These are phyloP conservation scores for Stegostoma tigrinum DNA, from an alignment of 2,113 vertebrate genomes.

Conservation along the genomic window DNA sequence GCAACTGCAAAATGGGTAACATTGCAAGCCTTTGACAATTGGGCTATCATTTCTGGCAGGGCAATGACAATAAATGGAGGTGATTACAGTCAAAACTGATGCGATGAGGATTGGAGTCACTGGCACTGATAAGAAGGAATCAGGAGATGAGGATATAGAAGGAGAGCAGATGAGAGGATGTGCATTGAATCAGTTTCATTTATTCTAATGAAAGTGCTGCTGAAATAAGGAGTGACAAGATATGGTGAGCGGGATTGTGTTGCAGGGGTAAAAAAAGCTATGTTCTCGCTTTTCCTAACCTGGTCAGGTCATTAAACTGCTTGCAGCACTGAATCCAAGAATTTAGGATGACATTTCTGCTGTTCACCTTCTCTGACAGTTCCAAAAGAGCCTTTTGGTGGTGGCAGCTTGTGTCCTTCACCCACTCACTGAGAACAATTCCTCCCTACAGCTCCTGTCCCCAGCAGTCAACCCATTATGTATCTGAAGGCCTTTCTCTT, in stretches of 20 bases:
- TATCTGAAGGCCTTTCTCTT: background rate
- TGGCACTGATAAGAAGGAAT: too few species aligned
- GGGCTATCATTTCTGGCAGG: background rate
- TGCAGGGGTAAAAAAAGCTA: too few species aligned
- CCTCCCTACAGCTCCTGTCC: too few species aligned
- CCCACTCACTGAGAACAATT: background rate
- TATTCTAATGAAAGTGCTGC: too few species aligned
- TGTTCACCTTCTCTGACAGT: background rate
- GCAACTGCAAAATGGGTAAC: background rate
- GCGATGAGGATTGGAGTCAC: background rate
- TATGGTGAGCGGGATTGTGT: too few species aligned
- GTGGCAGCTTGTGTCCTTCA: background rate
- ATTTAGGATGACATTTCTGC: background rate
- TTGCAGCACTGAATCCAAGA: background rate
- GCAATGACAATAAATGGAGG: background rate
- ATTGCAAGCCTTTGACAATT: background rate
- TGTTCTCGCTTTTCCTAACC: too few species aligned
- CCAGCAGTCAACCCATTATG: background rate
- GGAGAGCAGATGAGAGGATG: too few species aligned
- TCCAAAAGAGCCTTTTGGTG: background rate
- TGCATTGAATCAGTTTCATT: too few species aligned
- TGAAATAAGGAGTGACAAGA: too few species aligned
- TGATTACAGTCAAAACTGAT: background rate
- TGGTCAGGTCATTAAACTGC: background rate
- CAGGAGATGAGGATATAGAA: too few species aligned